Conservation (phyloP, 2,113 vertebrate species). For the Protomyctophum bolini region DNA sequence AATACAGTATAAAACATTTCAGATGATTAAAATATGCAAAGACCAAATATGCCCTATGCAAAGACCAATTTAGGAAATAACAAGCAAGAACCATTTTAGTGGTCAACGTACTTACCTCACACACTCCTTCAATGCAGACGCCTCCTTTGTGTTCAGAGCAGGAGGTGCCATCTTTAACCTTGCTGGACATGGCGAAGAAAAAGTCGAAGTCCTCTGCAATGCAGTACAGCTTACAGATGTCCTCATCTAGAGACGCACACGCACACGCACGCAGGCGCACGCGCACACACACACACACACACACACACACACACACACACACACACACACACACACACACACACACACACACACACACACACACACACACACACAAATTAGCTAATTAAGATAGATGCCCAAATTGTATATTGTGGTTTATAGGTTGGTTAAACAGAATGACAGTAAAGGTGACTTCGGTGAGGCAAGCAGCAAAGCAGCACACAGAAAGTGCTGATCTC, state of each 20-base stretch:
- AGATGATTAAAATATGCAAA: too few species aligned
- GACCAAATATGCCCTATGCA: too few species aligned
- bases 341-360: neutral
- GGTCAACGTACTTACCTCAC: conserved; percentile 80
- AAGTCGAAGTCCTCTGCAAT: conserved; percentile 99
- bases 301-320: too few species aligned
- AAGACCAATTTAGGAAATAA: too few species aligned
- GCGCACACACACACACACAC: conserved; percentile 68
- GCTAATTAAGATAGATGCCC: too few species aligned
- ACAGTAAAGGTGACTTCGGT: conserved; percentile 56
- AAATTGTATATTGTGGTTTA: too few species aligned
- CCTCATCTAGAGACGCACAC: conserved; percentile 83
- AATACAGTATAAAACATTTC: too few species aligned
- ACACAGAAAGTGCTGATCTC: conserved; percentile 64
- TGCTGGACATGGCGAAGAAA: conserved; percentile 97
- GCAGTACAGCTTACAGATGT: conserved; percentile 97
- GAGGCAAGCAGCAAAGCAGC: conserved; percentile 51
- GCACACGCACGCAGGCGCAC: neutral
- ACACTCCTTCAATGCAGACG: conserved; percentile 94
- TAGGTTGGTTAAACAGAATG: conserved; percentile 63
- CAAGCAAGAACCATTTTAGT: neutral
- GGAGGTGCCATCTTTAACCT: conserved; percentile 94
- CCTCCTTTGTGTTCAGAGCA: conserved; percentile 86
- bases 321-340: neutral
- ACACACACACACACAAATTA: neutral